Base-by-base conservation (phyloP, 2,888 invertebrate genomes). In the Nemotelus nigrinus region DNA sequence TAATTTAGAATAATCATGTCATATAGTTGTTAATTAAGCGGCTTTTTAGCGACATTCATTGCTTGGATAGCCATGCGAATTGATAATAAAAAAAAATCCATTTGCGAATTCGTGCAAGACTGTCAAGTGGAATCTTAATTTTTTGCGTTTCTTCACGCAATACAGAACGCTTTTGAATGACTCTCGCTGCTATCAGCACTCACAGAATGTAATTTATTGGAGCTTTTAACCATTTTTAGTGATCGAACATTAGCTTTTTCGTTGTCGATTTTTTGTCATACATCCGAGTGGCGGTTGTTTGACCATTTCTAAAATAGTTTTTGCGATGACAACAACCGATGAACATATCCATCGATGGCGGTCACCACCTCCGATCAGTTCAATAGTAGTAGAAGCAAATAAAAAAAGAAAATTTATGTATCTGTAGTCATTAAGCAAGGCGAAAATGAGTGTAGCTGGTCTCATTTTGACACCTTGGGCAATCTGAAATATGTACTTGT, bases 151-250 rank as follows among this genome's bases (percentile, higher is more conserved):
- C 25, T 25, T 25, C 25, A 25, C 25, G 25, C 25, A 25, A 25
- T 25, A 25, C 25, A 25, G 25, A 25, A 25, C 25, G 25, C 25
- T 63, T 63, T 63, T 25, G 63, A 41, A 63, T 63, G 39, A 39
- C 39, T 25, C 57, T 57, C 41, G 43, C 63, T 71, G n/a, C 43
- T 55, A 55, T 71, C 71, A 71, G 71, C 53, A 10, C 55, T 45
- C 71, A 44, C 68, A 7, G 7, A 50, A 8, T n/a, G 71, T 71
- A 71, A 71, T 71, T 71, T 71, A 71, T 71, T 71, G 55, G 43
- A 71, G 71, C 71, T 71, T 71, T 71, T 71, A 71, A 71, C 43
- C 43, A 45, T 71, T 71, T 71, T 55, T 43, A 71, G 10, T 44
- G 71, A 41, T 53, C 53, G 41, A 43, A 71, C 8, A 68, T 48